These are phyloP conservation scores for Eulemur rubriventer DNA, from an alignment of 2,797 vertebrate genomes.

Conservation along the genomic window DNA sequence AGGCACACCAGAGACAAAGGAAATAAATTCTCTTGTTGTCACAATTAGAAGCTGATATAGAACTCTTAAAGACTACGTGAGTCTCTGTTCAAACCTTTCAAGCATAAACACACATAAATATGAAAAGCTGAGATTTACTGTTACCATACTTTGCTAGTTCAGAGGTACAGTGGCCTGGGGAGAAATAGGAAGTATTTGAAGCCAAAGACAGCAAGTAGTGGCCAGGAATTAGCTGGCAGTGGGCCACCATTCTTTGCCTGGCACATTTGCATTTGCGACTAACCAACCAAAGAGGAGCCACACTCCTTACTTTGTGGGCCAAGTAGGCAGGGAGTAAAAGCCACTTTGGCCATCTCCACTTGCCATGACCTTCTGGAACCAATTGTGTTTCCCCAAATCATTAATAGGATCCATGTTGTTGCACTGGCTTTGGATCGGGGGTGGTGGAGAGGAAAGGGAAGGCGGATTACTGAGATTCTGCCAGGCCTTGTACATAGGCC, in stretches of 20 bases:
- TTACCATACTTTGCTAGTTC: slow-evolving; percentile 60
- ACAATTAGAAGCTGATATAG: not conserved
- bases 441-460: not conserved
- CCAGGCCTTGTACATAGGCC: not conserved
- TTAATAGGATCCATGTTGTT: slow-evolving; percentile 47
- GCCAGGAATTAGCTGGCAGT: slow-evolving; percentile 68
- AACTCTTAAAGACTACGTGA: not conserved
- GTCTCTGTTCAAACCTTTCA: slow-evolving; percentile 7
- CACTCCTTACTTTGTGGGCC: slow-evolving; percentile 13
- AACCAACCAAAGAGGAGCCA: slow-evolving; percentile 52
- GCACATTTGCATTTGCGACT: not conserved
- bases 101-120: slow-evolving; percentile 33
- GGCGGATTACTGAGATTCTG: not conserved
- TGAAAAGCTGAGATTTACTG: slow-evolving; percentile 53
- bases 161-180: slow-evolving; percentile 67
- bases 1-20: not conserved
- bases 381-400: slow-evolving; percentile 57
- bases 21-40: slow-evolving; percentile 14
- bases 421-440: not conserved
- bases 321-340: slow-evolving; percentile 55
- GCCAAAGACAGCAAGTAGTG: slow-evolving; percentile 65
- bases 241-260: slow-evolving; percentile 56
- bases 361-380: slow-evolving; percentile 64
- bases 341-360: slow-evolving; percentile 43
- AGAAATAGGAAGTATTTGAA: slow-evolving; percentile 58